A percentile compares a stretch with the other conserved stretches of the same genome.
Evolutionary conservation across 2,888 invertebrate species (phyloP).

Genomic region (Hoplodrina blanda): DNA sequence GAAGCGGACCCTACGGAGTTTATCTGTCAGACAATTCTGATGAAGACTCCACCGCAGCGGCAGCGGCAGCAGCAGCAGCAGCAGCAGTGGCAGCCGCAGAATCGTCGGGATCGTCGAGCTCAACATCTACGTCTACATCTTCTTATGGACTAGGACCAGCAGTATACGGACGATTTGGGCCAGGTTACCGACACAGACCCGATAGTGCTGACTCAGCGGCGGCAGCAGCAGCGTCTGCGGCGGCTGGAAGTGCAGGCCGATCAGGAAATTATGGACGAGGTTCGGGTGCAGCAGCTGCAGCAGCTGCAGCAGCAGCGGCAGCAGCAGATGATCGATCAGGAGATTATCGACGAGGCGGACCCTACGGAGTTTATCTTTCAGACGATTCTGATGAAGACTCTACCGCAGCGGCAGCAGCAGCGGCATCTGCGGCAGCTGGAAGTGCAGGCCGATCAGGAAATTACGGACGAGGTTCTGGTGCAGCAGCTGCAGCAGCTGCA

Average conservation of each 20-base stretch:
- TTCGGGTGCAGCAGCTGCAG: background rate
- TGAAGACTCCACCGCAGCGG: constrained; percentile 10
- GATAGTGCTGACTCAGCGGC: background rate
- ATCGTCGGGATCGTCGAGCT: background rate
- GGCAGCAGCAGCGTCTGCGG: background rate
- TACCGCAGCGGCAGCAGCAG: background rate
- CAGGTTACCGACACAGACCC: background rate
- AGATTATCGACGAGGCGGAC: background rate
- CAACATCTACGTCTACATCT: too few relatives aligned
- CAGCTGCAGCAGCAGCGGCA: constrained; percentile 16
- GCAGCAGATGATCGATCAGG: background rate
- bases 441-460: constrained; percentile 24
- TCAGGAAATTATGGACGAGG: too few relatives aligned
- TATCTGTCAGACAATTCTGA: background rate
- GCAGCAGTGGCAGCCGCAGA: constrained; percentile 17
- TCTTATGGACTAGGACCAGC: background rate
- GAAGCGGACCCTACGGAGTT: constrained; percentile 1
- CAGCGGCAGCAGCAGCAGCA: constrained; percentile 31
- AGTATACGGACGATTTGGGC: too few relatives aligned
- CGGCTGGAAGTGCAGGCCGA: background rate
- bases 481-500: constrained; percentile 11
- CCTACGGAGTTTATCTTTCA: background rate
- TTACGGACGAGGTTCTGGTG: background rate
- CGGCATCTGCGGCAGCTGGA: constrained; percentile 2
- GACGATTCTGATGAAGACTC: background rate